These are phyloP conservation scores for Pseudeuparius sepicola DNA, from an alignment of 2,888 invertebrate species.

Conservation along the genomic window DNA sequence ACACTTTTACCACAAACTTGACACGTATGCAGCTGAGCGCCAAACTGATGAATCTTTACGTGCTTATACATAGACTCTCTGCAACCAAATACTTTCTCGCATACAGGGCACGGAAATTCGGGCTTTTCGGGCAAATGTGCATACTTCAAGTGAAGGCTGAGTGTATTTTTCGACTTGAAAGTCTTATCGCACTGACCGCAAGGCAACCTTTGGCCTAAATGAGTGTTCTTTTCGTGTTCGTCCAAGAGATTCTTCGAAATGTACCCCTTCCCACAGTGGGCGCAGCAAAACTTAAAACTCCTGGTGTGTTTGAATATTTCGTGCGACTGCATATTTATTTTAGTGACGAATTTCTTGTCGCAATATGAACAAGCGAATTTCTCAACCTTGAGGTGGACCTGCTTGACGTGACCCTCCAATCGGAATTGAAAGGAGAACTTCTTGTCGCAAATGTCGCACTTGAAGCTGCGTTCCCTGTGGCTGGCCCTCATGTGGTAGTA, in stretches of 20 bases:
- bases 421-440: conserved; percentile 20
- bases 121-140: conserved; percentile 19
- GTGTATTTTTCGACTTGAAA: conserved; percentile 18
- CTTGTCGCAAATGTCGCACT: conserved; percentile 23
- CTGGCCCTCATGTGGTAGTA: too few relatives aligned
- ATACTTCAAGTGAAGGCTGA: conserved; percentile 18
- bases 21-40: conserved; percentile 10
- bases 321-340: conserved; percentile 18
- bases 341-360: conserved; percentile 18
- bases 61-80: conserved; percentile 3
- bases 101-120: conserved; percentile 14
- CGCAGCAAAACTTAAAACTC: conserved; percentile 26
- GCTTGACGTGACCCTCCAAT: conserved; percentile 21
- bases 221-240: conserved; percentile 22
- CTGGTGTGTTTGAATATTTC: conserved; percentile 12
- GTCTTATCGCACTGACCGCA: conserved; percentile 25
- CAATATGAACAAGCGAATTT: conserved; percentile 19
- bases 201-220: conserved; percentile 21
- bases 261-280: conserved; percentile 23
- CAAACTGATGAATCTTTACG: conserved; percentile 7
- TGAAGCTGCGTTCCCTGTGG: conserved; percentile 18
- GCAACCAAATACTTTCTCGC: conserved; percentile 10
- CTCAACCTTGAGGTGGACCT: conserved; percentile 18
- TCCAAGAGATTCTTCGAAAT: conserved; percentile 18
- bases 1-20: conserved; percentile 16